Percentiles rank a stretch among this genome's conserved stretches.
Conservation (phyloP, 2,888 invertebrate species). For the Melieria crassipennis region DNA sequence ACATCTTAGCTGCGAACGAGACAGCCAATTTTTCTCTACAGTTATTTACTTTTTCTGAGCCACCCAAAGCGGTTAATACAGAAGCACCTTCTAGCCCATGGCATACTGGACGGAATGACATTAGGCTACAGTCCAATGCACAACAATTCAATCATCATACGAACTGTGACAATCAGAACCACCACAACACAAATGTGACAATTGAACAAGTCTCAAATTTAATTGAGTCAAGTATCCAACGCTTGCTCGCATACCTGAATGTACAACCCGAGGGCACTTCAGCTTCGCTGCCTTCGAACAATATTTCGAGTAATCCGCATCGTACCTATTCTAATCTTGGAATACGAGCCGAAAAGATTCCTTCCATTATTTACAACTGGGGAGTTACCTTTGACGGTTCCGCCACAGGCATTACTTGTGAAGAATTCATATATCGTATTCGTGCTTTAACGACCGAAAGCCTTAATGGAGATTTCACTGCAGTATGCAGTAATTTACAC, state of each 20-base stretch:
- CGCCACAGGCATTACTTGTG: slow-evolving; percentile 13
- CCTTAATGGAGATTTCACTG: slow-evolving; percentile 20
- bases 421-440: slow-evolving; percentile 35
- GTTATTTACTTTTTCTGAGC: too few species aligned
- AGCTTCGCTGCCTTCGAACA: too few species aligned
- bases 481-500: slow-evolving; percentile 27
- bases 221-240: background rate
- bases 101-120: too few species aligned
- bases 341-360: slow-evolving; percentile 2
- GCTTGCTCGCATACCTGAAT: background rate
- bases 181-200: background rate
- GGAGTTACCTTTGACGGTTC: slow-evolving; percentile 24
- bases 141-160: too few species aligned
- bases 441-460: slow-evolving; percentile 13
- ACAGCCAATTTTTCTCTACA: too few species aligned
- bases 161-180: too few species aligned
- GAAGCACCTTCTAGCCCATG: too few species aligned
- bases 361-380: too few species aligned
- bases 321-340: background rate
- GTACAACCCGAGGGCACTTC: background rate
- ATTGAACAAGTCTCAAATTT: background rate
- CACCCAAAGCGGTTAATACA: too few species aligned
- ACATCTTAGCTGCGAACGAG: too few species aligned
- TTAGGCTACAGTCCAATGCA: too few species aligned
- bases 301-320: background rate